Base-by-base conservation (phyloP, 2,888 invertebrate species). In the Aquatica leii region DNA sequence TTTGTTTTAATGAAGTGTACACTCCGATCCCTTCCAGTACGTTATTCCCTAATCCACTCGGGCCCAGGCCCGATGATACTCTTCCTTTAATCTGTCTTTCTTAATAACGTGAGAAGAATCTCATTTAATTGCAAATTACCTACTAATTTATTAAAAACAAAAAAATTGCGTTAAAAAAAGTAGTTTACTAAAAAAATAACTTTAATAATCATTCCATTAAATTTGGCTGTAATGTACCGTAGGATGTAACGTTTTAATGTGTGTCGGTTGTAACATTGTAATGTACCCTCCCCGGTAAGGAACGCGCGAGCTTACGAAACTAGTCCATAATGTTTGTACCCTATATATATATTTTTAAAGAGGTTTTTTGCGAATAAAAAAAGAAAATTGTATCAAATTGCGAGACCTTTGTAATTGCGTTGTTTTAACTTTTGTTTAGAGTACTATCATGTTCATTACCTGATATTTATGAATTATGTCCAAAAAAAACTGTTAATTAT, bases 401-500 rank as follows among this genome's bases (percentile, higher is more conserved):
- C n/a, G n/a, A n/a, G n/a, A n/a, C n/a, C n/a, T n/a, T n/a, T n/a
- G n/a, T n/a, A n/a, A n/a, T n/a, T n/a, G n/a, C n/a, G 20, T 43
- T 20, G 51, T 34, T 51, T 37, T 6, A 21, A n/a, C 18, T 17
- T 34, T 24, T 14, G 49, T 15, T 34, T 58, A 40, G 17, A 14
- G n/a, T 51, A 21, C 24, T n/a, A 18, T n/a, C 17, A 37, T 40
- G 34, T 15, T 41, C 24, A 31, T 51, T 61, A 56, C 51, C 41
- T 40, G 18, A 4, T 56, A 61, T 37, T 55, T 11, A 55, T 34
- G 15, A 59, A 48, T 50, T 50, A 55, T 56, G 55, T 56, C n/a
- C n/a, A n/a, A n/a, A n/a, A n/a, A 50, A 56, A 61, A 56, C 43
- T 61, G 61, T 61, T 61, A 61, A 61, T 56, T 50, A 61, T 56